phyloP scores from a whole-genome alignment of 2,113 vertebrate genomes.

The Hydrochoerus hydrochaeris region DNA sequence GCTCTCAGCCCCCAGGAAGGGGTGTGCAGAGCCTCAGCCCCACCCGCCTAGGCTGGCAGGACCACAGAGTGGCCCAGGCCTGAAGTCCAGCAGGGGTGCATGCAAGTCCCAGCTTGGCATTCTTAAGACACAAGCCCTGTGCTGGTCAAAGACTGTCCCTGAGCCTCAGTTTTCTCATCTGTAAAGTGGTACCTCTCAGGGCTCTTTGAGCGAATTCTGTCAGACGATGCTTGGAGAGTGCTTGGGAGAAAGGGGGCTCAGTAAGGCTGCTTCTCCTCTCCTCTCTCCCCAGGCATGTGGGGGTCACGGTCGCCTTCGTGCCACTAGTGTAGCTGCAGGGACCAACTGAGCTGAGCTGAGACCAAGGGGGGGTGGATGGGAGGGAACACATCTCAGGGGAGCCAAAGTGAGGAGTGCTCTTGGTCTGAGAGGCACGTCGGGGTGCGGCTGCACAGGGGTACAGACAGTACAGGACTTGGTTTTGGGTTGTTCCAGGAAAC shows the following conservation, averaged over 20 bases:
- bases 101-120: neutral
- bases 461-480: neutral
- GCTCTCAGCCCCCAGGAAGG: neutral
- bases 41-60: neutral
- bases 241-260: neutral
- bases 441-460: neutral
- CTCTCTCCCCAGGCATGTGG: rapidly evolving
- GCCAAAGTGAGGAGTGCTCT: neutral
- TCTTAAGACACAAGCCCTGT: neutral
- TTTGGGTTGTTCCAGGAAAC: neutral
- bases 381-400: neutral
- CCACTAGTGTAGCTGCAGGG: neutral
- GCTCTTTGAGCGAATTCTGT: neutral
- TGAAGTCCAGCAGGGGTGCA: neutral
- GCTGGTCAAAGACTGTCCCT: neutral
- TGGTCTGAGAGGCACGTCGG: neutral
- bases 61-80: neutral
- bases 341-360: neutral
- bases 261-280: neutral
- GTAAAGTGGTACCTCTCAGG: neutral
- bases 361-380: no score
- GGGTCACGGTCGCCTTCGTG: neutral
- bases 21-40: neutral
- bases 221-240: neutral
- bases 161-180: neutral